Conservation (phyloP, 2,888 invertebrate genomes). For the Diaperis boleti region DNA sequence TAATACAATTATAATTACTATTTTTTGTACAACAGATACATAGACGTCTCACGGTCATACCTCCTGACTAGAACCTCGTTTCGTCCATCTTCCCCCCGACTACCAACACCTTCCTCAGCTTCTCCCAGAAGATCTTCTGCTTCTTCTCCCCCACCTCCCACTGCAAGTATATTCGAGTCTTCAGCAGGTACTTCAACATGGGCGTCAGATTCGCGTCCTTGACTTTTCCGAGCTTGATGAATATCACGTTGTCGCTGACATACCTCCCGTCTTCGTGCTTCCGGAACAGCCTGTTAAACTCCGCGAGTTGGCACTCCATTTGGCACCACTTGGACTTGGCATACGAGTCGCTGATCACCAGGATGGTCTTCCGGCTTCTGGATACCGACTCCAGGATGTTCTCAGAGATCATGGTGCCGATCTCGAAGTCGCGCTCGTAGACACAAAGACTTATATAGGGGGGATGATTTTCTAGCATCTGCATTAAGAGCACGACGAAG, state of each 20-base stretch:
- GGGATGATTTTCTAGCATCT: not conserved
- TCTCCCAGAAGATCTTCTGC: not conserved
- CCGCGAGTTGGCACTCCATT: not conserved
- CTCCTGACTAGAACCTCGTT: no score
- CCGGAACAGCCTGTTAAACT: not conserved
- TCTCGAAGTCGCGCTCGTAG: not conserved
- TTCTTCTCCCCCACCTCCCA: not conserved
- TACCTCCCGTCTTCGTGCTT: not conserved
- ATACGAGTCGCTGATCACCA: not conserved
- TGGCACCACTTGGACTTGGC: not conserved
- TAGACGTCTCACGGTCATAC: no score
- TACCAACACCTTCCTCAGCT: not conserved
- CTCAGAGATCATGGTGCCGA: not conserved
- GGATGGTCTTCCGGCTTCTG: not conserved
- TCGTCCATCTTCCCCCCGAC: no score
- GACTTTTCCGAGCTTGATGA: not conserved
- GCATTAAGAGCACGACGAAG: not conserved
- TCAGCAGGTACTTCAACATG: not conserved
- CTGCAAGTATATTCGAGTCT: not conserved
- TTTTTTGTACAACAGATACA: no score
- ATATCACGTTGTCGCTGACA: not conserved
- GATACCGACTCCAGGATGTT: not conserved
- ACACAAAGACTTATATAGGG: not conserved
- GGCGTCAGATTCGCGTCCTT: not conserved
- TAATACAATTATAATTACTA: no score